Evolutionary conservation across 1,140 invertebrate genomes (phyloP).

Genomic region (Scaptodrosophila lebanonensis): DNA sequence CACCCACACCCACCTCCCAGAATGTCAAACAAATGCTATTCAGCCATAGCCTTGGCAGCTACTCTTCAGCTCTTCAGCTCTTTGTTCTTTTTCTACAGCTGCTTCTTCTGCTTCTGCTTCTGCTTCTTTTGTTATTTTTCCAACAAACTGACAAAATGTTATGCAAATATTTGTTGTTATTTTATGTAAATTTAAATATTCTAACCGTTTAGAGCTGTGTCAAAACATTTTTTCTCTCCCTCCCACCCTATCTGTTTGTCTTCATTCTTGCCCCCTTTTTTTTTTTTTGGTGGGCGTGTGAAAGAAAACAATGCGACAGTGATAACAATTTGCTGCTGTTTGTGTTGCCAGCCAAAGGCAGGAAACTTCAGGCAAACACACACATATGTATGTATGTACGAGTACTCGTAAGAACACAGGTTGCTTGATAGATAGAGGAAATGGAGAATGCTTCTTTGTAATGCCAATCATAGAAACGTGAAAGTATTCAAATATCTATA

Average conservation of each 20-base stretch:
- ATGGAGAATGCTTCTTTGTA: too few relatives aligned
- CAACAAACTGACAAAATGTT: conserved; percentile 71
- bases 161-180: conserved; percentile 58
- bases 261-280: conserved; percentile 12
- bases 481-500: too few relatives aligned
- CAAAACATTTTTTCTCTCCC: conserved; percentile 20
- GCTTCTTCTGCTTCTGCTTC: conserved; percentile 14
- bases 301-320: conserved; percentile 68
- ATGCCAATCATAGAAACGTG: too few relatives aligned
- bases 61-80: too few relatives aligned
- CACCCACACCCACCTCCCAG: too few relatives aligned
- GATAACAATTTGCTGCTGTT: conserved; percentile 60
- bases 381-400: too few relatives aligned
- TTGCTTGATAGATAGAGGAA: too few relatives aligned
- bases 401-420: too few relatives aligned
- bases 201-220: conserved; percentile 24
- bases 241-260: conserved; percentile 13
- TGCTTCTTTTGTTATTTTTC: conserved; percentile 35
- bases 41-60: too few relatives aligned
- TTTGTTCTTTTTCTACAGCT: conserved; percentile 18
- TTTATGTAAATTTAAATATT: conserved; percentile 58
- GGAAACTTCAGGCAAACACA: not conserved
- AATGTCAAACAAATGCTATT: too few relatives aligned
- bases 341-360: conserved; percentile 6
- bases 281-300: conserved; percentile 55